Conservation (phyloP, 1,140 invertebrate species). For the Drosophila serrata region DNA sequence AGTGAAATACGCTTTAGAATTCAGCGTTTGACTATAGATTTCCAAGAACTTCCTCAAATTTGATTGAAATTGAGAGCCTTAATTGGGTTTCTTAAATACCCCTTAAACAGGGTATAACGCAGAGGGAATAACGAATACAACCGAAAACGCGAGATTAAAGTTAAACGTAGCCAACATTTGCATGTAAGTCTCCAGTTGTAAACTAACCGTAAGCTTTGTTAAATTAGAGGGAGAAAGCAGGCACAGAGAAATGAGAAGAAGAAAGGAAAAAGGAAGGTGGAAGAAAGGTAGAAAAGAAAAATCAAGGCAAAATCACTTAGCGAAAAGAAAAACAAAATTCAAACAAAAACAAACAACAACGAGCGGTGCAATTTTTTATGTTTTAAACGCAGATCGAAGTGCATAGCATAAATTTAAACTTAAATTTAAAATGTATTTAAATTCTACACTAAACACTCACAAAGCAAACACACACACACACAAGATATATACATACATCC, state of each 20-base stretch:
- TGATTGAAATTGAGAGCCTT: neutral
- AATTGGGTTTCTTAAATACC: neutral
- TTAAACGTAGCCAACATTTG: constrained; percentile 80
- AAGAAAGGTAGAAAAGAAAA: neutral
- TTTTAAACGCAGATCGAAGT: constrained; percentile 80
- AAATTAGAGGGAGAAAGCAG: constrained; percentile 18
- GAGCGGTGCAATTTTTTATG: constrained; percentile 82
- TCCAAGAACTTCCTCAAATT: neutral
- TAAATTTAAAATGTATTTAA: constrained; percentile 72
- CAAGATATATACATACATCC: constrained; percentile 41
- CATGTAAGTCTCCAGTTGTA: constrained; percentile 69
- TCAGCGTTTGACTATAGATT: neutral
- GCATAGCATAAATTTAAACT: constrained; percentile 82
- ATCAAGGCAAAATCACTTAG: constrained; percentile 29
- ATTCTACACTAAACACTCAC: constrained; percentile 70
- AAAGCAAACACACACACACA: constrained; percentile 16
- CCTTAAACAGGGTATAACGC: constrained; percentile 1
- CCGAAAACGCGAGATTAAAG: constrained; percentile 75
- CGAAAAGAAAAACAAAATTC: constrained; percentile 21
- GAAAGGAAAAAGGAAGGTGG: neutral
- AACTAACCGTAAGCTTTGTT: constrained; percentile 70
- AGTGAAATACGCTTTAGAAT: rapidly evolving
- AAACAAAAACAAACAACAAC: constrained; percentile 62
- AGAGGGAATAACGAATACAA: constrained; percentile 26
- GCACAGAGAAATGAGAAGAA: neutral